A percentile compares a stretch with the other conserved stretches of the same genome.
Evolutionary conservation across 2,888 invertebrate species (phyloP).

Genomic region (Cepaea hortensis): DNA sequence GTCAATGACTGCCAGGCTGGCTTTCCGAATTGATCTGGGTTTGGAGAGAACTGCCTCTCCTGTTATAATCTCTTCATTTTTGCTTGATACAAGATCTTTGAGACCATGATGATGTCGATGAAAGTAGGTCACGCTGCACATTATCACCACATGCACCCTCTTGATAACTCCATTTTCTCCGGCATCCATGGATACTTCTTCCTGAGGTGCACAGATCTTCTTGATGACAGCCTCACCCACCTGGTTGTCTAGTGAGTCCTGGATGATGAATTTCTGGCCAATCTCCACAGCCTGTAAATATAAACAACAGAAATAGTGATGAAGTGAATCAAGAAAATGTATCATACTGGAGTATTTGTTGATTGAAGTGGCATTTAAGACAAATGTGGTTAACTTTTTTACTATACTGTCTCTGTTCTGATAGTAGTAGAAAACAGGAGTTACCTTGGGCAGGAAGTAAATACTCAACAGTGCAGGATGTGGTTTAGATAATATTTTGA

Average conservation of each 20-base stretch:
- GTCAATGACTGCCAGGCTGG: slow-evolving; percentile 19
- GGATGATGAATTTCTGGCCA: slow-evolving; percentile 86
- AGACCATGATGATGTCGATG: slow-evolving; percentile 52
- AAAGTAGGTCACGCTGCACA: slow-evolving; percentile 60
- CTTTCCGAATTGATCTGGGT: slow-evolving; percentile 12
- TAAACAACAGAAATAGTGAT: background rate
- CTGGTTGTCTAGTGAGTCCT: slow-evolving; percentile 54
- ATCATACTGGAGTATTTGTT: background rate
- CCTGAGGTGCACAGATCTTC: slow-evolving; percentile 56
- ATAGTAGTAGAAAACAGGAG: too few species aligned
- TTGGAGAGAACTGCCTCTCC: slow-evolving; percentile 36
- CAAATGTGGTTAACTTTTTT: too few species aligned
- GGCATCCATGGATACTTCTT: slow-evolving; percentile 55
- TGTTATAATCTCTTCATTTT: slow-evolving; percentile 27
- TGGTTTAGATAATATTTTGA: too few species aligned
- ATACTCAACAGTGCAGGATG: too few species aligned
- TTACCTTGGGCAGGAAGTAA: too few species aligned
- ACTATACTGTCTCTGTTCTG: too few species aligned
- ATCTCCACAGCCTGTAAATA: slow-evolving; percentile 79
- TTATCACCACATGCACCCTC: slow-evolving; percentile 57
- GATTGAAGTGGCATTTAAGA: too few species aligned
- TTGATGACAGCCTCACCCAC: slow-evolving; percentile 60
- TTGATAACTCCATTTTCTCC: slow-evolving; percentile 50
- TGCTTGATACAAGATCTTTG: slow-evolving; percentile 21
- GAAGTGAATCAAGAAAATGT: background rate